A percentile compares a stretch with the other conserved stretches of the same genome.
phyloP scores from a whole-genome alignment of 2,113 vertebrate genomes.

The Narcine bancroftii region DNA sequence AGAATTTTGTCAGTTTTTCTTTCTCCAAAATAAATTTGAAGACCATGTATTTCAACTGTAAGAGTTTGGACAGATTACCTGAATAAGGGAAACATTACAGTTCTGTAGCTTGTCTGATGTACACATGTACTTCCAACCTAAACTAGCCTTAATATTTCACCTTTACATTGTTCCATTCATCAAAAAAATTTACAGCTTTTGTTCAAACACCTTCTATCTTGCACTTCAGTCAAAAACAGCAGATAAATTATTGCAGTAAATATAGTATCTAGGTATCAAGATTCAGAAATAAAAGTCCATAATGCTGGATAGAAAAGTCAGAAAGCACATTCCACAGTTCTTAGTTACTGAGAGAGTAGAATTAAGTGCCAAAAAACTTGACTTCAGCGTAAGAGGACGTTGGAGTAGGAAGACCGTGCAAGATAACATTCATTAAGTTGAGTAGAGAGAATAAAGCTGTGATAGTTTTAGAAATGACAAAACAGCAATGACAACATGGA shows the following conservation, averaged over 20 bases:
- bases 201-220: not conserved
- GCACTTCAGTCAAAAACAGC: not conserved
- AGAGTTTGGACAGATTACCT: not conserved
- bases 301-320: not conserved
- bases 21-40: not conserved
- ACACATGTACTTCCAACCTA: not conserved
- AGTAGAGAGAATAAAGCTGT: not conserved
- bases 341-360: not conserved
- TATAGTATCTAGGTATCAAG: not conserved
- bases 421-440: not conserved
- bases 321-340: not conserved
- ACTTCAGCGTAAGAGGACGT: not conserved
- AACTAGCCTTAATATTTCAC: not conserved
- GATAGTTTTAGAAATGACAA: not conserved
- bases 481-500: not conserved
- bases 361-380: not conserved
- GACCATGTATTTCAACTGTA: not conserved
- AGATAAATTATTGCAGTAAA: not conserved
- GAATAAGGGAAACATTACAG: not conserved
- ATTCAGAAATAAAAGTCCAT: not conserved
- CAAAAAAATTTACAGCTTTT: too few species aligned
- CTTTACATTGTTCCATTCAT: not conserved
- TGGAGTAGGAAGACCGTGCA: not conserved
- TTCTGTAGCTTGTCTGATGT: not conserved
- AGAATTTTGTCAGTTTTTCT: not conserved